Evolutionary conservation across 23 tunicate genomes (phyloP).

Genomic region (Diplosoma virens): DNA sequence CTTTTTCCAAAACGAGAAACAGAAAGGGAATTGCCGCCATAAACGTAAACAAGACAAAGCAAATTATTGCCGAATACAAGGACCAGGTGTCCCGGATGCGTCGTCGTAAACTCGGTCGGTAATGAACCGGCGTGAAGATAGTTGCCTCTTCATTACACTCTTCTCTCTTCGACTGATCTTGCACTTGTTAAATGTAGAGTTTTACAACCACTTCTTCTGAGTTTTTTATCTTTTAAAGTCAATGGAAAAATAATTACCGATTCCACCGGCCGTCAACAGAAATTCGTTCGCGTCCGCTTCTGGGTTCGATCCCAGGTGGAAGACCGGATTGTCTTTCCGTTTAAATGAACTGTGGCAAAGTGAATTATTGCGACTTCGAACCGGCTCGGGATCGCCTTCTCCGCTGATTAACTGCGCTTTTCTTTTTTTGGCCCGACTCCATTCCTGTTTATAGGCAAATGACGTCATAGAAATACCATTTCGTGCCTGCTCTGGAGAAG

Average conservation of each 20-base stretch:
- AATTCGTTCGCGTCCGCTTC: slow-evolving; percentile 77
- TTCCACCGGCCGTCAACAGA: slow-evolving; percentile 44
- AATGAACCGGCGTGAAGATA: slow-evolving; percentile 54
- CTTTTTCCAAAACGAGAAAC: slow-evolving; percentile 8
- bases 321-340: slow-evolving; percentile 5
- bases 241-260: too few relatives aligned
- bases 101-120: slow-evolving; percentile 71
- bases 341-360: slow-evolving; percentile 30
- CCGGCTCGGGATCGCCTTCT: slow-evolving; percentile 40
- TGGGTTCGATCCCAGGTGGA: slow-evolving; percentile 32
- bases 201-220: too few relatives aligned
- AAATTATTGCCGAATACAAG: slow-evolving; percentile 48
- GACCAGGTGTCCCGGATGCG: slow-evolving; percentile 84
- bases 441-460: too few relatives aligned
- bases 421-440: slow-evolving; percentile 37
- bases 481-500: too few relatives aligned
- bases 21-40: slow-evolving; percentile 46
- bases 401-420: slow-evolving; percentile 44
- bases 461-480: too few relatives aligned
- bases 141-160: slow-evolving; percentile 30
- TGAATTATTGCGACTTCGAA: slow-evolving; percentile 61
- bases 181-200: too few relatives aligned
- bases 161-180: not conserved
- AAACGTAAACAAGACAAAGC: slow-evolving; percentile 33
- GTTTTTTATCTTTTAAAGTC: too few relatives aligned